Conservation (phyloP, 2,797 vertebrate species). For the Gymnopithys bicolor region DNA sequence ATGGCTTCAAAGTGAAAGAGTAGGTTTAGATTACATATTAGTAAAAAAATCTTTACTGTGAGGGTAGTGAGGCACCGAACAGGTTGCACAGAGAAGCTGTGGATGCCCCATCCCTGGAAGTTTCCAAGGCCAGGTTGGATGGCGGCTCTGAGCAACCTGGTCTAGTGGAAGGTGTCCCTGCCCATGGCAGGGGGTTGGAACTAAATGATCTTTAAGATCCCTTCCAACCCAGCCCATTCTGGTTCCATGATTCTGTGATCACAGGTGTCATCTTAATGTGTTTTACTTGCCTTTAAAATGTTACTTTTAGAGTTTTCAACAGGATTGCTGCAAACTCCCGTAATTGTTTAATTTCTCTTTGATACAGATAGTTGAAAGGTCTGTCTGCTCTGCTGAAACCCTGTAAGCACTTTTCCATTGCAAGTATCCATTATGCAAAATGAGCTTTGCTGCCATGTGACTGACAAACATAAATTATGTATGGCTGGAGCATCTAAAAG, state of each 20-base stretch:
- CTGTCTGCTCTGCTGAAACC: slow-evolving; percentile 9
- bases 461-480: slow-evolving; percentile 21
- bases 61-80: not conserved
- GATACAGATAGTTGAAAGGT: not conserved
- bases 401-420: slow-evolving; percentile 20
- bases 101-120: not conserved
- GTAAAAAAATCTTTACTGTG: not conserved
- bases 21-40: not conserved
- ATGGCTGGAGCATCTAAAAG: slow-evolving; percentile 37
- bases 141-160: not conserved
- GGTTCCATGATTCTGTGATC: not conserved
- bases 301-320: not conserved
- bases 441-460: slow-evolving; percentile 32
- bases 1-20: not conserved
- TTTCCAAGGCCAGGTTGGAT: not conserved
- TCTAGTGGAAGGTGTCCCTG: not conserved
- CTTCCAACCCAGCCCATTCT: not conserved
- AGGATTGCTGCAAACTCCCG: not conserved
- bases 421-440: slow-evolving; percentile 30
- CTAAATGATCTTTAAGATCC: not conserved
- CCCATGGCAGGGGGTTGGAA: not conserved
- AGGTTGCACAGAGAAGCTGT: not conserved
- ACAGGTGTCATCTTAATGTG: too few species aligned
- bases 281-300: not conserved
- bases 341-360: not conserved